Evolutionary conservation across 2,113 vertebrate species (phyloP), one percentile per base, ranked within the genome.

Genomic region (Melanotaenia duboulayi): DNA sequence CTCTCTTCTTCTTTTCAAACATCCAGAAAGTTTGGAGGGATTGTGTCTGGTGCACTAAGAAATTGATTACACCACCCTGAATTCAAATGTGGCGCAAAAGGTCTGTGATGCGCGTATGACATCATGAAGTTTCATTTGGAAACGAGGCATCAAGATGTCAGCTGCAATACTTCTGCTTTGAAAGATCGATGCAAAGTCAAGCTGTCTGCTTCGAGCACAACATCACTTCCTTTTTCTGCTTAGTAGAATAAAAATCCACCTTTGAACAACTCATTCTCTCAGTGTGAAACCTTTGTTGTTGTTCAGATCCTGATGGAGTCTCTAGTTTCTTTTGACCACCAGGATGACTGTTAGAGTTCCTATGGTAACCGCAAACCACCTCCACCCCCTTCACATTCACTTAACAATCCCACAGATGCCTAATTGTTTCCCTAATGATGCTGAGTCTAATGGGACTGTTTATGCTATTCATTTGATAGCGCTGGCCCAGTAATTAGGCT

Each of bases 401-500:
- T 88, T 86, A 87, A 86, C 80, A 80, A 85, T 85, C 56, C 83
- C 90, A 90, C 87, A 90, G 91, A 92, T 92, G 92, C 84, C 89
- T 93, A 93, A 95, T 93, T 93, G 92, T 92, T 92, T 88, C 87
- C 79, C 90, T 94, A 94, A 94, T 92, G 93, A 93, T 65, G 87
- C 87, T 14, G 58, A 56, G 77, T 87, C 91, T 93, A 92, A 94
- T 94, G 92, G 92, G 90, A 93, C 91, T 93, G 92, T 94, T 94
- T 94, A 92, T 91, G 79, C 85, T 82, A 74, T 91, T 89, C 90
- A 90, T 92, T 94, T 90, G 88, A 90, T 85, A 89, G 90, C 52
- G 39, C 72, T 81, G 87, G 90, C 87, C 75, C 89, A 86, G 90
- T 94, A 94, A 95, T 94, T 94, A 93, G 89, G 89, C 84, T 74